Conservation (phyloP, 1,140 invertebrate genomes). For the Zaprionus capensis region DNA sequence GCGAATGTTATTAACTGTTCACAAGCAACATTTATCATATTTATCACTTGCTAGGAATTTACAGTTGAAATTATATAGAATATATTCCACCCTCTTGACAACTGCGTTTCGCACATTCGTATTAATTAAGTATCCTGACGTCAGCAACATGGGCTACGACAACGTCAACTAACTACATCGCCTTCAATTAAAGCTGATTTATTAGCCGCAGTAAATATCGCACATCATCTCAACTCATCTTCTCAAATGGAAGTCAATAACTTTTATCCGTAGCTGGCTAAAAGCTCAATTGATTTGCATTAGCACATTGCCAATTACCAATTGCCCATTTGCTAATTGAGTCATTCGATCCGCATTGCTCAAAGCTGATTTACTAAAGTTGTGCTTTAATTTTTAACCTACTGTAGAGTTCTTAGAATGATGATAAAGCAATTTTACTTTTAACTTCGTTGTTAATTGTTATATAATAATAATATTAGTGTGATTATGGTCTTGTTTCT, state of each 20-base stretch:
- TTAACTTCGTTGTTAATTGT: no score
- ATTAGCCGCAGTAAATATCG: constrained; percentile 37
- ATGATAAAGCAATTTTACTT: no score
- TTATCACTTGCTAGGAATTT: not conserved
- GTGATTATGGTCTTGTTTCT: no score
- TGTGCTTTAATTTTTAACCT: not conserved
- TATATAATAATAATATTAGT: no score
- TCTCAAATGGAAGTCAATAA: constrained; percentile 16
- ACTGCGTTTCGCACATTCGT: not conserved
- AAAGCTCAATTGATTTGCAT: constrained; percentile 30
- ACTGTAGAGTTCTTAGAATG: no score
- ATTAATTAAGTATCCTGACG: constrained; percentile 18
- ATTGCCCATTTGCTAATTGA: constrained; percentile 28
- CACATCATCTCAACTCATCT: constrained; percentile 11
- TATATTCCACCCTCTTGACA: not conserved
- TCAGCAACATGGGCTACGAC: not conserved
- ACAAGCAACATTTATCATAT: not conserved
- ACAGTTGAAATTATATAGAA: not conserved
- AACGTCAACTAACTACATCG: constrained; percentile 12
- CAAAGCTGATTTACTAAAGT: not conserved
- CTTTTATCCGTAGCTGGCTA: not conserved
- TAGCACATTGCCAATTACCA: not conserved
- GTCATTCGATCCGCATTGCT: constrained; percentile 1
- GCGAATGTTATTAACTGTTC: not conserved
- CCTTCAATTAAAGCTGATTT: constrained; percentile 20